These are phyloP conservation scores for Margarornis squamiger DNA, from an alignment of 2,797 vertebrate genomes.

Conservation along the genomic window DNA sequence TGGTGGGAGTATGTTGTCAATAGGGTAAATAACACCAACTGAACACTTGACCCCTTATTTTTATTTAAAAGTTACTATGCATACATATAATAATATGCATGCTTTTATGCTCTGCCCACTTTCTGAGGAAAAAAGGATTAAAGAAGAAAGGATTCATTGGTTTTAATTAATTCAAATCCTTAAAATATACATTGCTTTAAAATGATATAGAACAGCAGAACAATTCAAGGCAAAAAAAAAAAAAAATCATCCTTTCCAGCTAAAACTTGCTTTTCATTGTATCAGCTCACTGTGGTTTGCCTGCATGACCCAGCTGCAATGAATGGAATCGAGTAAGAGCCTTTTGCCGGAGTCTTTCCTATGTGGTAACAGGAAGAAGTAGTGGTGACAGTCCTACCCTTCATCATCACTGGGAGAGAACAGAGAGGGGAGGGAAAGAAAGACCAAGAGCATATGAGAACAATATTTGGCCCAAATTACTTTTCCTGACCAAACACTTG, in stretches of 20 bases:
- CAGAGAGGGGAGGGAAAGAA: neutral
- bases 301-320: conserved; percentile 24
- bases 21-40: neutral
- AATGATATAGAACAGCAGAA: neutral
- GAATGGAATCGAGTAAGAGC: neutral
- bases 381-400: conserved; percentile 15
- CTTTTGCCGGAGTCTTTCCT: neutral
- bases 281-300: neutral
- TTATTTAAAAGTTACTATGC: neutral
- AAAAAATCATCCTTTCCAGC: neutral
- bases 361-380: conserved; percentile 23
- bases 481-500: conserved; percentile 52
- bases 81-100: neutral
- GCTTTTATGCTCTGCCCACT: neutral
- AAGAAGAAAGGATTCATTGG: neutral
- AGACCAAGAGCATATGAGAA: conserved; percentile 27
- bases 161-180: neutral
- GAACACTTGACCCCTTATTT: neutral
- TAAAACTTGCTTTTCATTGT: neutral
- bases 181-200: neutral
- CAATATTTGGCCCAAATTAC: conserved; percentile 49
- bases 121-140: neutral
- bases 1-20: neutral
- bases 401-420: conserved; percentile 10
- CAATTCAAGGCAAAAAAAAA: neutral